Evolutionary conservation across 2,888 invertebrate genomes (phyloP), one percentile per base, ranked within the genome.

Genomic region (Melinopterus prodromus): DNA sequence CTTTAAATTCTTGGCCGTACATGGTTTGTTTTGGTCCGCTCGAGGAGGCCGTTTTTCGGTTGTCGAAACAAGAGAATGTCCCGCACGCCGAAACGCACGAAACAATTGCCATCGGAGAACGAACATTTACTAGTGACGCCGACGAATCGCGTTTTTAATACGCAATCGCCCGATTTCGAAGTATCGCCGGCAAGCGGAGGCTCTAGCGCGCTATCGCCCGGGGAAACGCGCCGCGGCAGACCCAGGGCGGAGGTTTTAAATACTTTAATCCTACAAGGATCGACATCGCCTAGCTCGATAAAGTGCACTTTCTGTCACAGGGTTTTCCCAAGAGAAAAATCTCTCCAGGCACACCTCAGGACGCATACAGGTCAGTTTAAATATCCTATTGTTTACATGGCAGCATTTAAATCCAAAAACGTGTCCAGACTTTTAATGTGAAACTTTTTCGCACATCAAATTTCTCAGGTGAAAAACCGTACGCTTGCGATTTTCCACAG

Each of bases 251-350:
- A 94, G 88, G 91, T 92, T 78, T 91, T 95, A 78, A 92, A 92
- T 82, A 91, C 92, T 80, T 90, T 95, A 77, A 94, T 95, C 88
- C 90, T 92, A 83, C 93, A 94, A 88, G 95, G 95, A 70, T 92
- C 93, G 72, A 92, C 93, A 36, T 93, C 93, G 12, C 92, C 92
- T 6, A 93, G 93, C 86, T 92, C 92, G 80, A 94, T 95, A 83
- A 94, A 94, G 86, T 95, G 95, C 87, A 91, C 91, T 78, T 93
- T 91, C 84, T 95, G 95, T 88, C 92, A 92, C 83, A 89, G 95
- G 79, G 94, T 94, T 26, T 95, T 95, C 86, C 95, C 95, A 0
- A 89, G 95, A 83, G 94, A 95, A 86, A 95, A 95, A 88, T 94
- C 94, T 9, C 90, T 95, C 0, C 94, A 94, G 86, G 95, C 95